phyloP scores from a whole-genome alignment of 2,888 invertebrate genomes.

The Norana najaformis region DNA sequence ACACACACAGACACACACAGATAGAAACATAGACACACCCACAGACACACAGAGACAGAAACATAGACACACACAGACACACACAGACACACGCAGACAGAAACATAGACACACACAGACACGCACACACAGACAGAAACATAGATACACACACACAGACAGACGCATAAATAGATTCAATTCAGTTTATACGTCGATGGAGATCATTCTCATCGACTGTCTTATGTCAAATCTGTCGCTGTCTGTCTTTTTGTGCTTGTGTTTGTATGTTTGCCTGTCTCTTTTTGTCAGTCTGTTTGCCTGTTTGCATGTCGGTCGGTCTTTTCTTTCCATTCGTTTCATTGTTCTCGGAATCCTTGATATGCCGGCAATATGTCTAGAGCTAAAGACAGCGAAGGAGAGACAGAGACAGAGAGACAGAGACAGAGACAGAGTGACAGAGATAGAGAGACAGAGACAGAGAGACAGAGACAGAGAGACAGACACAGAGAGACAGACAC shows the following conservation, averaged over 20 bases:
- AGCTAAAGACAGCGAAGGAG: slow-evolving; percentile 30
- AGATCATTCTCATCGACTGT: not conserved
- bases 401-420: slow-evolving; percentile 25
- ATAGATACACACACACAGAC: not conserved
- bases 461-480: slow-evolving; percentile 29
- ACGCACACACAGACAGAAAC: too few relatives aligned
- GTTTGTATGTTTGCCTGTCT: not conserved
- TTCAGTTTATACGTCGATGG: not conserved
- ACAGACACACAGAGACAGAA: too few relatives aligned
- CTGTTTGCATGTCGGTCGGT: not conserved
- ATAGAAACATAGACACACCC: too few relatives aligned
- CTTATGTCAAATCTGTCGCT: not conserved
- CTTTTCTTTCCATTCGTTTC: not conserved
- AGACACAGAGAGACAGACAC: slow-evolving; percentile 31
- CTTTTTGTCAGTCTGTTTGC: not conserved
- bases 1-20: too few relatives aligned
- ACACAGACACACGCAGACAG: too few relatives aligned
- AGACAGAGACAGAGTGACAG: slow-evolving; percentile 15
- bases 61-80: too few relatives aligned
- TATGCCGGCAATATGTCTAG: too few relatives aligned
- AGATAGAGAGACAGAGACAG: slow-evolving; percentile 27
- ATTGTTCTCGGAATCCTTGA: not conserved
- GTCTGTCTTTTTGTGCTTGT: not conserved
- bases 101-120: too few relatives aligned
- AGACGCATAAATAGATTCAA: too few relatives aligned